Evolutionary conservation across 2,113 vertebrate genomes (phyloP).

Genomic region (Melanostigma gelatinosum): DNA sequence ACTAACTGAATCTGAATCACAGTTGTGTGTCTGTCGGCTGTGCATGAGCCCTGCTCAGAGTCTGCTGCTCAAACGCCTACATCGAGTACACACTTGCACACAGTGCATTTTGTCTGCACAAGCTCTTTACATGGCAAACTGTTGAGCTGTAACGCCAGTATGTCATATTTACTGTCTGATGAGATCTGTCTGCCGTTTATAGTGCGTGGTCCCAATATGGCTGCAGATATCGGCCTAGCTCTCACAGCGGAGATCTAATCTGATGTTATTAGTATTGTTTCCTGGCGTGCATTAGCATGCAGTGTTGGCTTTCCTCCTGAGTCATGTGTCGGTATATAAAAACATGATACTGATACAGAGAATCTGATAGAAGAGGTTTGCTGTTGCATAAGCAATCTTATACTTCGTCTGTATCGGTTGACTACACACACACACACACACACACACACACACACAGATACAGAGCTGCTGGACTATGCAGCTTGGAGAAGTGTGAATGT

Average conservation of each 20-base stretch:
- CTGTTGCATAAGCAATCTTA: conserved; percentile 61
- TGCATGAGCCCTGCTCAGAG: conserved; percentile 6
- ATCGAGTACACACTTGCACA: neutral
- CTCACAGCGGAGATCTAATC: conserved; percentile 64
- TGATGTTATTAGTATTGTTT: conserved; percentile 71
- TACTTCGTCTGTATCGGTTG: conserved; percentile 40
- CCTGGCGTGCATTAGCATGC: conserved; percentile 59
- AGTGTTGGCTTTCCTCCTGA: conserved; percentile 14
- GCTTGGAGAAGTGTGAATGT: conserved; percentile 42
- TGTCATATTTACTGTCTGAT: conserved; percentile 51
- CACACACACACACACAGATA: conserved; percentile 4
- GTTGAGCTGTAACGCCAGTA: conserved; percentile 27
- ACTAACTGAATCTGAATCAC: neutral
- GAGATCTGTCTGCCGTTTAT: conserved; percentile 42
- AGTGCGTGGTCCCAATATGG: conserved; percentile 49
- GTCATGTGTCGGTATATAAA: conserved; percentile 53
- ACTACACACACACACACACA: conserved; percentile 10
- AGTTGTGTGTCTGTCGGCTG: neutral
- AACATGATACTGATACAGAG: conserved; percentile 57
- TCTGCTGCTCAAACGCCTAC: conserved; percentile 3
- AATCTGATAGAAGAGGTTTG: conserved; percentile 59
- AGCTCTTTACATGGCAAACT: neutral
- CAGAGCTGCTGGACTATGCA: conserved; percentile 30
- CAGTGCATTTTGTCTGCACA: neutral
- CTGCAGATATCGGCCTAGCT: conserved; percentile 43